Conservation (phyloP, 2,888 invertebrate species). For the Ganaspis brasiliensis region DNA sequence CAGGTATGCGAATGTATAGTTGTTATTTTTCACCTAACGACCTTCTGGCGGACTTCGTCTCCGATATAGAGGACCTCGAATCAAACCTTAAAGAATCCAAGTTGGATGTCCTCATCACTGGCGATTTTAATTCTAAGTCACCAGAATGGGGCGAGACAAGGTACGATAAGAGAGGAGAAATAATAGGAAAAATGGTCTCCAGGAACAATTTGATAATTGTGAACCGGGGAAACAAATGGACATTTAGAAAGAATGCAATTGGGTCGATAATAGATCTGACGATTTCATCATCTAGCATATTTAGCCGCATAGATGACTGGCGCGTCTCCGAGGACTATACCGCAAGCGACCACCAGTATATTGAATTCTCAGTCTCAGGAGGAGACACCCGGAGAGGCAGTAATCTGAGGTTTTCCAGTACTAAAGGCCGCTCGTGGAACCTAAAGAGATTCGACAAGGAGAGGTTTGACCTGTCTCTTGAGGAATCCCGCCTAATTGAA, state of each 20-base stretch:
- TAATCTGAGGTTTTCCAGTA: too few species aligned
- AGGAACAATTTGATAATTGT: neutral
- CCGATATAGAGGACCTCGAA: conserved; percentile 1
- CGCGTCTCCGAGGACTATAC: neutral
- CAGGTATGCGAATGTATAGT: neutral
- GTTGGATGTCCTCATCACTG: too few species aligned
- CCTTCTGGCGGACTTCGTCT: neutral
- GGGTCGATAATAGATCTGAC: too few species aligned
- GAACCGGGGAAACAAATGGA: neutral
- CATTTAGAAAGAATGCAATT: neutral
- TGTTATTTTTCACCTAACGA: neutral
- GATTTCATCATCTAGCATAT: neutral
- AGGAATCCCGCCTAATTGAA: too few species aligned
- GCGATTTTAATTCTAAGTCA: too few species aligned
- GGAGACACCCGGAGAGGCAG: neutral
- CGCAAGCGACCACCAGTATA: neutral
- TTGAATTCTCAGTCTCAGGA: neutral
- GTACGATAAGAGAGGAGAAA: too few species aligned
- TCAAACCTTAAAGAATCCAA: neutral
- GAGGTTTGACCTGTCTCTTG: too few species aligned
- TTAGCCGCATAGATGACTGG: neutral
- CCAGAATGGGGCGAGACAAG: too few species aligned
- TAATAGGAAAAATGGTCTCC: neutral
- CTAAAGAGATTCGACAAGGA: too few species aligned
- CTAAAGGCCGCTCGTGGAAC: too few species aligned